Conservation (phyloP, 1,140 invertebrate genomes). For the Pogonomyrmex barbatus region DNA sequence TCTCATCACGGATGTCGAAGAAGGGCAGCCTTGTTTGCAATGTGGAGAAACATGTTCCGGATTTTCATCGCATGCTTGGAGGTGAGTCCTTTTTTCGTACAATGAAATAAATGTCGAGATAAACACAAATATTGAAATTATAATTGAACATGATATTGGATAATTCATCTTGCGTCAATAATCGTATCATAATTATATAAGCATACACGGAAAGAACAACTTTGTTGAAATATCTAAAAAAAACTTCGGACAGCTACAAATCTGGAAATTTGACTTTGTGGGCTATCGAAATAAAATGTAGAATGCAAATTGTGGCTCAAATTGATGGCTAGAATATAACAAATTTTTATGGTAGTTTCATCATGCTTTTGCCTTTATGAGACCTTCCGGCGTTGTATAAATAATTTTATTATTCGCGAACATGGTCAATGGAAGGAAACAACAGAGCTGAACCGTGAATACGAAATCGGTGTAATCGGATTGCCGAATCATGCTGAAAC, state of each 20-base stretch:
- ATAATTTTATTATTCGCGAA: constrained; percentile 1
- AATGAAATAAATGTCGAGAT: neutral
- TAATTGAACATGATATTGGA: neutral
- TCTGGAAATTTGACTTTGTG: too few relatives aligned
- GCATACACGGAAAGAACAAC: too few relatives aligned
- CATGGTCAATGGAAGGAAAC: neutral
- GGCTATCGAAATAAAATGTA: too few relatives aligned
- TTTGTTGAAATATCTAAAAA: too few relatives aligned
- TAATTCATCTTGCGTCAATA: neutral
- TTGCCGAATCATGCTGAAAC: constrained; percentile 58
- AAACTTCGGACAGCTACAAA: too few relatives aligned
- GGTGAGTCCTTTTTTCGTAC: constrained; percentile 87
- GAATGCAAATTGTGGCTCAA: too few relatives aligned
- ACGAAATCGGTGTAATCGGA: neutral
- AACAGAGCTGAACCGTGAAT: neutral
- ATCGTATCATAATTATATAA: neutral
- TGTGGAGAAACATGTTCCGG: constrained; percentile 93
- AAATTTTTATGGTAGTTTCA: too few relatives aligned
- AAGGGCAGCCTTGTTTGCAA: constrained; percentile 93
- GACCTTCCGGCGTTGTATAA: neutral
- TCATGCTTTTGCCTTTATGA: neutral
- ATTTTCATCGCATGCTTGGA: constrained; percentile 93
- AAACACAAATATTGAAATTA: neutral
- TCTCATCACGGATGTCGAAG: constrained; percentile 93
- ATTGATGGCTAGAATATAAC: too few relatives aligned